phyloP scores from a whole-genome alignment of 2,113 vertebrate genomes.

The Bambusicola thoracicus region DNA sequence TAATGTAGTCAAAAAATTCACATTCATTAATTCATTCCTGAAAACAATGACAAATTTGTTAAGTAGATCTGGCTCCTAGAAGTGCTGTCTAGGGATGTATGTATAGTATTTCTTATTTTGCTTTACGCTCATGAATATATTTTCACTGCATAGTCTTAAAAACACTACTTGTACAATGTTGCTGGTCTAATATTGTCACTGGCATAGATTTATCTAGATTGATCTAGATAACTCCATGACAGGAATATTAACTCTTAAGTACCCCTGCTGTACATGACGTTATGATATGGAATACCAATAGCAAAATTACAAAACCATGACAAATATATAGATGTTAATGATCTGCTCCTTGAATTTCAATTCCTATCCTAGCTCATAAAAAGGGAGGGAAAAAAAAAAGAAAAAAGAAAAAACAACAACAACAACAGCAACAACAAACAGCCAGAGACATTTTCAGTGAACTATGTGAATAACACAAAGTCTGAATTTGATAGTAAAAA shows the following conservation, averaged over 20 bases:
- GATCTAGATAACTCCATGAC: too few species aligned
- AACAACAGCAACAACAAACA: too few species aligned
- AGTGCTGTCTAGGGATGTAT: background rate
- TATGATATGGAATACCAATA: too few species aligned
- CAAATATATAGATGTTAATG: background rate
- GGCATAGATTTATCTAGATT: too few species aligned
- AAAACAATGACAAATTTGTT: background rate
- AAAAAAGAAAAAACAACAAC: too few species aligned
- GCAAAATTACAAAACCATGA: too few species aligned
- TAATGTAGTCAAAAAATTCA: background rate
- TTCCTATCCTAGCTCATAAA: background rate
- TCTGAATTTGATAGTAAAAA: background rate
- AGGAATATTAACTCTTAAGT: too few species aligned
- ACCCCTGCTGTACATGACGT: too few species aligned
- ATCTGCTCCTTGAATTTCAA: background rate
- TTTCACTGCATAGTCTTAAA: background rate
- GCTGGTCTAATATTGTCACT: accelerated
- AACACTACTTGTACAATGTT: background rate
- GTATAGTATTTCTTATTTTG: background rate
- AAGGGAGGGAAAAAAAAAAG: background rate
- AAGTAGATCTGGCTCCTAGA: background rate
- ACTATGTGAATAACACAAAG: background rate
- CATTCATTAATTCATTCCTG: background rate
- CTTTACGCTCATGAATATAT: accelerated
- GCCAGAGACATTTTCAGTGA: background rate